Evolutionary conservation across 2,113 vertebrate genomes (phyloP).

Genomic region (Ceyx melanurus): DNA sequence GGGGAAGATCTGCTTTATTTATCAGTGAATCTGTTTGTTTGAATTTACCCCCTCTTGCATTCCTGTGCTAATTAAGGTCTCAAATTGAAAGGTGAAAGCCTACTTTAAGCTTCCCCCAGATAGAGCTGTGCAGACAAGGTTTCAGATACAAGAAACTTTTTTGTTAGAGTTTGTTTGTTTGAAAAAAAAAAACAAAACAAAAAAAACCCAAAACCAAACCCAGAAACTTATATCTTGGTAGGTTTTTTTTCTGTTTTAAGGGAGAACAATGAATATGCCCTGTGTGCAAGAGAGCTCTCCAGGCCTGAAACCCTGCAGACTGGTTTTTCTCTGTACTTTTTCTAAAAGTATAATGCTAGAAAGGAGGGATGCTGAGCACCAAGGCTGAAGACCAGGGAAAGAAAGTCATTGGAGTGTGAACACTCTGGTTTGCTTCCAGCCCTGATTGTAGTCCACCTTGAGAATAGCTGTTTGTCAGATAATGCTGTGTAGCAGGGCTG

Average conservation of each 20-base stretch:
- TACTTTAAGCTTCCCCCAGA: neutral
- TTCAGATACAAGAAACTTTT: neutral
- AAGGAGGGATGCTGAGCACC: neutral
- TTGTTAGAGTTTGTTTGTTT: neutral
- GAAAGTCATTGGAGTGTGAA: neutral
- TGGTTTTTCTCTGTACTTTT: neutral
- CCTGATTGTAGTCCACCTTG: no score
- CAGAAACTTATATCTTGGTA: neutral
- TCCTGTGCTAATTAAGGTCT: neutral
- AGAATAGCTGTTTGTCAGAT: neutral
- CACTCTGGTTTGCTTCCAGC: neutral
- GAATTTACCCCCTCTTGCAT: neutral
- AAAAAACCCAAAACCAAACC: no score
- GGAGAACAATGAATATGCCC: neutral
- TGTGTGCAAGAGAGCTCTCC: neutral
- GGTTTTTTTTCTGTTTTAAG: neutral
- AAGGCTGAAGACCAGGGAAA: neutral
- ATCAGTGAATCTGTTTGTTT: neutral
- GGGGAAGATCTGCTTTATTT: neutral
- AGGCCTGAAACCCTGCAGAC: accelerated
- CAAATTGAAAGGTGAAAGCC: neutral
- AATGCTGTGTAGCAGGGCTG: neutral
- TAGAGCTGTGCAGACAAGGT: neutral
- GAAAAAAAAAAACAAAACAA: neutral
- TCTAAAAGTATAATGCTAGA: accelerated